A percentile compares a stretch with the other conserved stretches of the same genome.
phyloP scores from a whole-genome alignment of 1,140 invertebrate genomes.

The Macrobrachium nipponense region DNA sequence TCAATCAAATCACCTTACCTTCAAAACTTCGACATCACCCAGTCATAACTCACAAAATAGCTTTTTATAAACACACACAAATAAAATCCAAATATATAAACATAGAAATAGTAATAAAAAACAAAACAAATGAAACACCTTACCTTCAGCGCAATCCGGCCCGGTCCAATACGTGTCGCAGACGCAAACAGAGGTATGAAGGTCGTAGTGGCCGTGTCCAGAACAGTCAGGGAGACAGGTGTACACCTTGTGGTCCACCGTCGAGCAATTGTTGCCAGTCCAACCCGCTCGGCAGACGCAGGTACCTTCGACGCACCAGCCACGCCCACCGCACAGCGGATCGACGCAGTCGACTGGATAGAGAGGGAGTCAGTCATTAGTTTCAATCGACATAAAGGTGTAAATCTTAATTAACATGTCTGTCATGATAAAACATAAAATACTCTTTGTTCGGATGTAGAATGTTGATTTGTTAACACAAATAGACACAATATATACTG shows the following conservation, averaged over 20 bases:
- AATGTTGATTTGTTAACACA: no score
- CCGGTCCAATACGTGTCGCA: slow-evolving; percentile 92
- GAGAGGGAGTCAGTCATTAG: background rate
- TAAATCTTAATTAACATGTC: no score
- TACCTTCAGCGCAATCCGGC: slow-evolving; percentile 90
- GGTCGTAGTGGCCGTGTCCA: slow-evolving; percentile 88
- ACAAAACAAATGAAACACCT: slow-evolving; percentile 62
- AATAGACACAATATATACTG: no score
- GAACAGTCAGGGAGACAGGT: slow-evolving; percentile 90
- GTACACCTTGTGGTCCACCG: slow-evolving; percentile 88
- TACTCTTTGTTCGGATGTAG: no score
- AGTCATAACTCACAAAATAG: no score
- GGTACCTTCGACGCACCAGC: slow-evolving; percentile 90
- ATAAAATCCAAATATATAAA: no score
- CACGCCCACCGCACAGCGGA: slow-evolving; percentile 89
- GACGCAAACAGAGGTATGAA: slow-evolving; percentile 86
- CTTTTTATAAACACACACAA: no score
- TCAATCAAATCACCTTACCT: slow-evolving; percentile 69
- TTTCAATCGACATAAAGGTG: no score
- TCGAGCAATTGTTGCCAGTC: slow-evolving; percentile 90
- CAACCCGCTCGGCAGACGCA: slow-evolving; percentile 96
- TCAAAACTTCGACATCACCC: slow-evolving; percentile 68
- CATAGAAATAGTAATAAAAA: background rate
- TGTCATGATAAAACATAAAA: background rate
- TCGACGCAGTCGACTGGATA: slow-evolving; percentile 84